Percentiles rank a stretch among this genome's conserved stretches.
These are phyloP conservation scores for Betta splendens DNA, from an alignment of 2,797 vertebrate genomes.

Conservation along the genomic window DNA sequence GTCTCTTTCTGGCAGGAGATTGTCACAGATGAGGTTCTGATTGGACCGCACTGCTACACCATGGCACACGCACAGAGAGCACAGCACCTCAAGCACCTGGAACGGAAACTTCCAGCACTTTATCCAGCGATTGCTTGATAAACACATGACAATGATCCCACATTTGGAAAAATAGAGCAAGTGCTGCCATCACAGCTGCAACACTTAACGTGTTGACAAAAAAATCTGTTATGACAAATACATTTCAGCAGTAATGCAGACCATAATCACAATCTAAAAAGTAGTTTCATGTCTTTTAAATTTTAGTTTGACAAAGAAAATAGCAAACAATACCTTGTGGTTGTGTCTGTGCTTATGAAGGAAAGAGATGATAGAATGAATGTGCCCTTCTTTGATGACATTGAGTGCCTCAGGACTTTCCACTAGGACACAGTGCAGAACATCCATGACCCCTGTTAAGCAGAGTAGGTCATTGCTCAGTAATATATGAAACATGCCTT, in stretches of 20 bases:
- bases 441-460: conserved; percentile 89
- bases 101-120: conserved; percentile 56
- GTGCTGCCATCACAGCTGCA: neutral
- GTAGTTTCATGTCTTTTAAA: too few species aligned
- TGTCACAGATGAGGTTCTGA: conserved; percentile 95
- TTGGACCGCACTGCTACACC: conserved; percentile 93
- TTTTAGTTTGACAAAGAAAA: neutral
- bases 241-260: conserved; percentile 1
- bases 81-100: conserved; percentile 93
- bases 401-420: conserved; percentile 95
- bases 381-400: conserved; percentile 92
- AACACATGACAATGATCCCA: conserved; percentile 29
- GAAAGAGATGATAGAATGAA: conserved; percentile 92
- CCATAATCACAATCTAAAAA: neutral
- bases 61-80: conserved; percentile 95
- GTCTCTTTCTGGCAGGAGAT: conserved; percentile 91
- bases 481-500: neutral
- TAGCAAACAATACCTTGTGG: conserved; percentile 83
- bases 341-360: conserved; percentile 93
- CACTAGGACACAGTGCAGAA: conserved; percentile 91
- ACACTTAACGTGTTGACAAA: too few species aligned
- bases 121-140: conserved; percentile 26
- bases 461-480: neutral
- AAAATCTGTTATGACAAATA: too few species aligned
- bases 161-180: conserved; percentile 4